phyloP scores from a whole-genome alignment of 2,888 invertebrate species.

The Polietes domitor region DNA sequence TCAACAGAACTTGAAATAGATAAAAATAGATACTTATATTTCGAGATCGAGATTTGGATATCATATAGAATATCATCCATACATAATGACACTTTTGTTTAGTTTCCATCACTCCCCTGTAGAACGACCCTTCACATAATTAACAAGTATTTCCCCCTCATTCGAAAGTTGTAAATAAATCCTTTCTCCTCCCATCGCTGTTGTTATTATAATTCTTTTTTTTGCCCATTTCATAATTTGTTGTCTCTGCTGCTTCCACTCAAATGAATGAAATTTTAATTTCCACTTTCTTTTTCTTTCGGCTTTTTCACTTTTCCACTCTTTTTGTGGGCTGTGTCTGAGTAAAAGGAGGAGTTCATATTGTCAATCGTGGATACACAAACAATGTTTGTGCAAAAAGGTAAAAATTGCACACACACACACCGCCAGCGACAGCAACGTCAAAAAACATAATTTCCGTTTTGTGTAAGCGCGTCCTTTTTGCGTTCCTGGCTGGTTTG shows the following conservation, averaged over 20 bases:
- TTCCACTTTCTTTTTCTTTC: not conserved
- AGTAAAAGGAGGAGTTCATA: too few species aligned
- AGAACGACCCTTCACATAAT: too few species aligned
- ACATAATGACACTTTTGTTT: too few species aligned
- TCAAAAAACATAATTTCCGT: conserved; percentile 23
- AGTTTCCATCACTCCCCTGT: too few species aligned
- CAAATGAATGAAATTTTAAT: not conserved
- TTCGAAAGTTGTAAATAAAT: too few species aligned
- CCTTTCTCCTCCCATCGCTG: not conserved
- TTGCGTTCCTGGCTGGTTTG: not conserved
- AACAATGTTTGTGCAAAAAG: not conserved
- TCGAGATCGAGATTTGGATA: too few species aligned
- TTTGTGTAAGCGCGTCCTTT: not conserved
- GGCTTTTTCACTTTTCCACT: not conserved
- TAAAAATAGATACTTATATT: too few species aligned
- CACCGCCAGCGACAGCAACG: not conserved
- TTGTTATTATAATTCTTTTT: not conserved
- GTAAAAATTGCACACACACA: not conserved
- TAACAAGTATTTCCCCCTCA: too few species aligned
- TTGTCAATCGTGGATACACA: too few species aligned
- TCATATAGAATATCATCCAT: too few species aligned
- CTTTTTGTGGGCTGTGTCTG: not conserved
- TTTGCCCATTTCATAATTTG: not conserved
- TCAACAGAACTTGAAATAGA: too few species aligned
- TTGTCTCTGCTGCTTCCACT: not conserved